Conservation (phyloP, 2,113 vertebrate genomes). For the Xenopus tropicalis region UCB_Xtro_10.0 CM004451.2:30061501-30062000, state of each 20-base stretch:
- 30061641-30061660: conserved; percentile 35
- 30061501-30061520: conserved; percentile 23
- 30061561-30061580: conserved; percentile 35
- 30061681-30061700: conserved; percentile 39
- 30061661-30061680: conserved; percentile 36
- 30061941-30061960: not conserved
- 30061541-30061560: conserved; percentile 21
- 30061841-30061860: conserved; percentile 29
- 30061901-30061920: conserved; percentile 15
- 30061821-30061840: conserved; percentile 17
- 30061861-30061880: conserved; percentile 4
- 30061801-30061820: not conserved
- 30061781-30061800: conserved; percentile 25
- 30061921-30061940: conserved; percentile 3
- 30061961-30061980: no score
- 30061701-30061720: conserved; percentile 34
- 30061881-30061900: not conserved
- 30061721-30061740: conserved; percentile 30
- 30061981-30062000: no score
- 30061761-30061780: conserved; percentile 24
- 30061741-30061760: conserved; percentile 14
- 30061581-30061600: conserved; percentile 19
- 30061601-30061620: conserved; percentile 17
- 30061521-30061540: conserved; percentile 26
- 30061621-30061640: conserved; percentile 32